Percentiles rank a stretch among this genome's conserved stretches.
Conservation (phyloP, 2,888 invertebrate species). For the Anodontia alba region DNA sequence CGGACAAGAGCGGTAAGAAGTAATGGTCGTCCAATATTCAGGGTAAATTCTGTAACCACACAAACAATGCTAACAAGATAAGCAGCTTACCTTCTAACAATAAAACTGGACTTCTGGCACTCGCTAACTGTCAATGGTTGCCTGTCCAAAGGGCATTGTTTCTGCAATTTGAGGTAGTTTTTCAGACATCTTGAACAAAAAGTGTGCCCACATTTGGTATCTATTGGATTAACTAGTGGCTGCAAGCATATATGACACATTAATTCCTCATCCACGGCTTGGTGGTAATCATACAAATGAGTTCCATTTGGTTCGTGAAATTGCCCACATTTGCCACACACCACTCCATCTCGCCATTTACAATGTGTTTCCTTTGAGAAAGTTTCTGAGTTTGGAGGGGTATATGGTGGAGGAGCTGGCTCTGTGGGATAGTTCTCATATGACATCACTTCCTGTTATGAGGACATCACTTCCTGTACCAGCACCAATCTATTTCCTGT, state of each 20-base stretch:
- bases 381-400: conserved; percentile 56
- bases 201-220: conserved; percentile 84
- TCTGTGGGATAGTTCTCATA: conserved; percentile 51
- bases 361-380: conserved; percentile 64
- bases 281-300: conserved; percentile 85
- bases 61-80: too few species aligned
- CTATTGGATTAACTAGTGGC: conserved; percentile 85
- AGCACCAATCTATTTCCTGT: background rate
- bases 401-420: conserved; percentile 59
- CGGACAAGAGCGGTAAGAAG: too few species aligned
- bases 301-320: conserved; percentile 80
- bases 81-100: conserved; percentile 84
- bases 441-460: conserved; percentile 49
- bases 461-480: conserved; percentile 7
- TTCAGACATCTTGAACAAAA: conserved; percentile 83
- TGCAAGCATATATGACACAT: conserved; percentile 86
- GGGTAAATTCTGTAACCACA: too few species aligned
- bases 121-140: conserved; percentile 82
- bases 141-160: conserved; percentile 85
- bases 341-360: conserved; percentile 69
- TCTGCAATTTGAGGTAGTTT: conserved; percentile 84
- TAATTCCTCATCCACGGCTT: conserved; percentile 85
- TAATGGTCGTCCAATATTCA: too few species aligned
- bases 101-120: conserved; percentile 84
- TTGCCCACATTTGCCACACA: conserved; percentile 82